A percentile compares a stretch with the other conserved stretches of the same genome.
Conservation (phyloP, 1,140 invertebrate genomes). For the Rhysida immarginata region DNA sequence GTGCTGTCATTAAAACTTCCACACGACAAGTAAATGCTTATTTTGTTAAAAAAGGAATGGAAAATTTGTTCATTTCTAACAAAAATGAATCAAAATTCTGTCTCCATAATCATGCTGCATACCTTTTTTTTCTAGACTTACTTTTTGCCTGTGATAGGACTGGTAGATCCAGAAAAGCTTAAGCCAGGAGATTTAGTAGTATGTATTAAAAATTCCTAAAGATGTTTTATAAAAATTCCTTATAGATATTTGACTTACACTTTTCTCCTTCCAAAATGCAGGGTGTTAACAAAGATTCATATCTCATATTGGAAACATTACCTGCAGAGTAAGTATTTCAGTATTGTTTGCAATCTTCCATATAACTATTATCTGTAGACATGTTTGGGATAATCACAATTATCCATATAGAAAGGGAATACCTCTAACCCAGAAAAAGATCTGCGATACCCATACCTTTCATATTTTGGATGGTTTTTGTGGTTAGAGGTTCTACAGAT, state of each 20-base stretch:
- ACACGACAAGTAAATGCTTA: constrained; percentile 53
- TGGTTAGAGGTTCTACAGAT: too few relatives aligned
- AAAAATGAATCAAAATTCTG: too few relatives aligned
- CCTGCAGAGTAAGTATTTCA: constrained; percentile 73
- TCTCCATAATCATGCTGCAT: constrained; percentile 8
- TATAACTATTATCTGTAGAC: too few relatives aligned
- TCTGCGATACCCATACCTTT: too few relatives aligned
- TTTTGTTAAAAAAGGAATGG: background rate
- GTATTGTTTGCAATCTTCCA: too few relatives aligned
- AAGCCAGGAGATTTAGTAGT: constrained; percentile 91
- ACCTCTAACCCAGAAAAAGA: too few relatives aligned
- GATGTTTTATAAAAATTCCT: background rate
- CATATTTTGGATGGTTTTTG: too few relatives aligned
- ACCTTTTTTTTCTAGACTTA: constrained; percentile 58
- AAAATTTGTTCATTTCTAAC: background rate
- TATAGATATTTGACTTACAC: background rate
- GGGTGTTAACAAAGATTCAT: constrained; percentile 99
- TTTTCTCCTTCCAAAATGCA: too few relatives aligned
- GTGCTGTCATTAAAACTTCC: constrained; percentile 98
- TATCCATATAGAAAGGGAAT: too few relatives aligned
- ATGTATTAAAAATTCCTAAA: constrained; percentile 11
- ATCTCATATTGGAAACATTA: constrained; percentile 91
- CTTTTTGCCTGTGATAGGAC: constrained; percentile 94
- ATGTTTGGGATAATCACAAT: too few relatives aligned
- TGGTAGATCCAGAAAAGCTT: constrained; percentile 92